phyloP scores from a whole-genome alignment of 1,140 invertebrate genomes.

The Ceratina calcarata region DNA sequence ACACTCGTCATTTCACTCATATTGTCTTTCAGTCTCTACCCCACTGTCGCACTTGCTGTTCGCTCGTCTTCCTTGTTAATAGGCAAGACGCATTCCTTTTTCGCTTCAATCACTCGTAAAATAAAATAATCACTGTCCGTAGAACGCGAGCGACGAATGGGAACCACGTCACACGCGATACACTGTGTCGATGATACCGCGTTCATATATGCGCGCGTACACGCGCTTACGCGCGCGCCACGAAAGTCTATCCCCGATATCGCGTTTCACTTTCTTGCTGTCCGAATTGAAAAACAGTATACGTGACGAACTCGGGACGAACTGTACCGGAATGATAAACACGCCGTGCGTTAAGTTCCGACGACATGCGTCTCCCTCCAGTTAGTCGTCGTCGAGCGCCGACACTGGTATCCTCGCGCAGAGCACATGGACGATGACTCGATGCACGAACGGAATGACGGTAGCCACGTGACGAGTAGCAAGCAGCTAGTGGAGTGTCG shows the following conservation, averaged over 20 bases:
- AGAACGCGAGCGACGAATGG: not conserved
- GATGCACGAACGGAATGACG: slow-evolving; percentile 22
- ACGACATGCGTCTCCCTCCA: slow-evolving; percentile 17
- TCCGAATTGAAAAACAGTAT: no score
- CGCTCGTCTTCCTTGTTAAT: not conserved
- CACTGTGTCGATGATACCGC: not conserved
- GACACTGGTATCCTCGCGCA: slow-evolving; percentile 16
- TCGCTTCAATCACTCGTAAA: not conserved
- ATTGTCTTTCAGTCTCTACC: slow-evolving; percentile 55
- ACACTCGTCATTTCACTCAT: slow-evolving; percentile 78
- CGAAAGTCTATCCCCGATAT: no score
- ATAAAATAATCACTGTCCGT: not conserved
- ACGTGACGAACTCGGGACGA: no score
- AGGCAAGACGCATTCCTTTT: no score
- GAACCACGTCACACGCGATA: not conserved
- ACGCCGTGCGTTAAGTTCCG: slow-evolving; percentile 31
- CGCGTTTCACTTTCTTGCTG: no score
- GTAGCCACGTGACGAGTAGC: slow-evolving; percentile 11
- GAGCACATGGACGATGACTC: slow-evolving; percentile 37
- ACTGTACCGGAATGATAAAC: not conserved
- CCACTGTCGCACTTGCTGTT: not conserved
- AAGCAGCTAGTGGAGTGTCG: not conserved
- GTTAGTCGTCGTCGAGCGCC: slow-evolving; percentile 29
- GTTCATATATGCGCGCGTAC: slow-evolving; percentile 19
- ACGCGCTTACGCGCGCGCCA: slow-evolving; percentile 35